Evolutionary conservation across 2,888 invertebrate genomes (phyloP).

Genomic region (Habrosyne pyritoides): DNA sequence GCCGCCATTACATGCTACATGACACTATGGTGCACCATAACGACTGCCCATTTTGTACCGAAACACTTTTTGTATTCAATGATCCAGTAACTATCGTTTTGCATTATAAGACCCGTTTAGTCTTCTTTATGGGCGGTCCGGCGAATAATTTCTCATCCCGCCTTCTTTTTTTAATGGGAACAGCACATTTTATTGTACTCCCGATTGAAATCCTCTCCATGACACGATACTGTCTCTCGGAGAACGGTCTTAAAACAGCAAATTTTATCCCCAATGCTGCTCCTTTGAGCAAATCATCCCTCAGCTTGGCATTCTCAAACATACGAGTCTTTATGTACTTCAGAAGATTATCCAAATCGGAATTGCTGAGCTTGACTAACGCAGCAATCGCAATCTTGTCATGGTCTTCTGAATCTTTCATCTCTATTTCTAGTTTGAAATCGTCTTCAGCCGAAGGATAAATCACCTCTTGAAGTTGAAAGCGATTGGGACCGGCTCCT

Average conservation of each 20-base stretch:
- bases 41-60: conserved; percentile 52
- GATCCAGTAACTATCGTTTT: conserved; percentile 30
- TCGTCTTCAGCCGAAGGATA: conserved; percentile 61
- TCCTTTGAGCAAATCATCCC: conserved; percentile 66
- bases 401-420: conserved; percentile 68
- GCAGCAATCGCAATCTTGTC: conserved; percentile 74
- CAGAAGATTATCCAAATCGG: conserved; percentile 59
- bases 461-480: conserved; percentile 68
- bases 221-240: conserved; percentile 66
- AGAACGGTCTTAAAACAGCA: conserved; percentile 63
- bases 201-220: conserved; percentile 65
- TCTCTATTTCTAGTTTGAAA: conserved; percentile 68
- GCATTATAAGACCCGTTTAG: conserved; percentile 43
- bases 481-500: conserved; percentile 73
- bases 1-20: conserved; percentile 69
- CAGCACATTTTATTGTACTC: conserved; percentile 45
- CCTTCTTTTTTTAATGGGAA: conserved; percentile 53
- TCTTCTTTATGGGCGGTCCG: conserved; percentile 55
- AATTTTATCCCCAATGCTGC: conserved; percentile 66
- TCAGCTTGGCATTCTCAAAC: conserved; percentile 53
- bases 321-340: conserved; percentile 64
- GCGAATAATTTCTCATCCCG: conserved; percentile 54
- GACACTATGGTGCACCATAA: conserved; percentile 63
- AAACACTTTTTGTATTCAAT: conserved; percentile 42
- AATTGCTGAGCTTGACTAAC: conserved; percentile 55